Percentiles rank a stretch among this genome's conserved stretches.
These are phyloP conservation scores for Balaeniceps rex DNA, from an alignment of 2,113 vertebrate genomes.

Conservation along the genomic window DNA sequence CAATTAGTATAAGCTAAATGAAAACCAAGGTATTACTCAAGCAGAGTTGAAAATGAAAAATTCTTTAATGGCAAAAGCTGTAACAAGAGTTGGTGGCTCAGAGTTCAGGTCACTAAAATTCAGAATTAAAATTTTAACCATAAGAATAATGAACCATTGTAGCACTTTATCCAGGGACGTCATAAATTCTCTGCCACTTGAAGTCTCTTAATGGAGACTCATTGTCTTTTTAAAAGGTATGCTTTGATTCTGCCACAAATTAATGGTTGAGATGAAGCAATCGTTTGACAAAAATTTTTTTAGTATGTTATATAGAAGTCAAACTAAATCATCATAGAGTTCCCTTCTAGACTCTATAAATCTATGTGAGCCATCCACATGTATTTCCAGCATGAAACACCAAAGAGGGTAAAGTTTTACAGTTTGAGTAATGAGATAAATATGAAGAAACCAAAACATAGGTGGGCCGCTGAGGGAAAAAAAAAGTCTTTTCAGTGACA, in stretches of 20 bases:
- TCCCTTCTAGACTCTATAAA: slow-evolving; percentile 22
- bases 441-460: slow-evolving; percentile 35
- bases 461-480: not conserved
- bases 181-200: not conserved
- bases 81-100: not conserved
- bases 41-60: not conserved
- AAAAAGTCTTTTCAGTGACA: not conserved
- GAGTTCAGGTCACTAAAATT: not conserved
- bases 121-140: not conserved
- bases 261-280: not conserved
- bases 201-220: not conserved
- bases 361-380: not conserved
- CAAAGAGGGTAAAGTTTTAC: not conserved
- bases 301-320: not conserved
- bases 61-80: not conserved
- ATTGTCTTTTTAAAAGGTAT: slow-evolving; percentile 10
- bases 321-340: not conserved
- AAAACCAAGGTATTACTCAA: not conserved
- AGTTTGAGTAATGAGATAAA: slow-evolving; percentile 37
- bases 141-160: not conserved
- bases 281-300: not conserved
- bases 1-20: not conserved
- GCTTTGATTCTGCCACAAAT: slow-evolving; percentile 13
- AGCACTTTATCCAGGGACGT: not conserved
- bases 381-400: slow-evolving; percentile 5